Percentiles rank a stretch among this genome's conserved stretches.
These are phyloP conservation scores for Diorhabda carinulata DNA, from an alignment of 1,140 invertebrate species.

Conservation along the genomic window DNA sequence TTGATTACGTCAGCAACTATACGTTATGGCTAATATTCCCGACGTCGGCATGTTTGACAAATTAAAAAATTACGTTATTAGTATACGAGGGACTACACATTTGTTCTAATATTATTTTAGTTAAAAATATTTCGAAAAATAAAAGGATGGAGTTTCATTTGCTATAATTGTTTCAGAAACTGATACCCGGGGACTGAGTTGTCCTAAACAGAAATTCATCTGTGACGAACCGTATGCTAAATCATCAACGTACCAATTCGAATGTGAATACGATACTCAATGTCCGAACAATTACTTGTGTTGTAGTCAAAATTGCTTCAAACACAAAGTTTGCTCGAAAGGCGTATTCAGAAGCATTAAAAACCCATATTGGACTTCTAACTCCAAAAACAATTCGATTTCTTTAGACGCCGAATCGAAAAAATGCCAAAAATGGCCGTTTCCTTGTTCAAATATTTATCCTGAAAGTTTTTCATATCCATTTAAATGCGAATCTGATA, in stretches of 20 bases:
- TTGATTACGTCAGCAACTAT: no score
- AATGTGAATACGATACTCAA: slow-evolving; percentile 9
- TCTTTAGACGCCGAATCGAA: not conserved
- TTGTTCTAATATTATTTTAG: no score
- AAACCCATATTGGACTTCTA: not conserved
- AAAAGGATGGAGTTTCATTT: no score
- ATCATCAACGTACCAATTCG: slow-evolving; percentile 11
- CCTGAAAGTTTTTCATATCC: not conserved
- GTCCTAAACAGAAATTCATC: not conserved
- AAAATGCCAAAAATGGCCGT: slow-evolving; percentile 5
- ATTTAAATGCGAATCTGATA: slow-evolving; percentile 6
- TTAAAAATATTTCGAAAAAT: no score
- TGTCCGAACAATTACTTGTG: slow-evolving; percentile 13
- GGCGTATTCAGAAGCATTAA: not conserved
- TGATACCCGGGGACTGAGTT: not conserved
- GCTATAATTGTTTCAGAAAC: no score
- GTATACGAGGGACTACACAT: no score
- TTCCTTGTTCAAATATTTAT: not conserved
- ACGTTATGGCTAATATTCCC: no score
- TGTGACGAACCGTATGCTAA: slow-evolving; percentile 8
- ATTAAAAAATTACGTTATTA: no score
- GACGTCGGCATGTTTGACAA: no score
- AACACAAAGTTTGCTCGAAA: slow-evolving; percentile 8
- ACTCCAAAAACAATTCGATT: not conserved
- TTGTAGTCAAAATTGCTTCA: slow-evolving; percentile 9